These are phyloP conservation scores for Hippocampus comes DNA, from an alignment of 2,113 vertebrate species.

Conservation along the genomic window DNA sequence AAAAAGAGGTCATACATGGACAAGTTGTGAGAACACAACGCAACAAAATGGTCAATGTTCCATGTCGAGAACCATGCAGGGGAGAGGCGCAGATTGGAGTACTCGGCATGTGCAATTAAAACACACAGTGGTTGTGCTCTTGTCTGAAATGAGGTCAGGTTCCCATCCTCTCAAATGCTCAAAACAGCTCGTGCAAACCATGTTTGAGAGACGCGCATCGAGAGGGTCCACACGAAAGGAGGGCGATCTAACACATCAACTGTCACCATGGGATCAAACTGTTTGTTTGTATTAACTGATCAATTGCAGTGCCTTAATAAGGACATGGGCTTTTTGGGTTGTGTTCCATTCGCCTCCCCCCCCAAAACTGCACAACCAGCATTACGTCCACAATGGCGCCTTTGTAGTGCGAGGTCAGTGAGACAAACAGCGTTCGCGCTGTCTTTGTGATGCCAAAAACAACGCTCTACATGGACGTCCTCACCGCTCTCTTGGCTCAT, in stretches of 20 bases:
- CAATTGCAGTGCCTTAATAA: constrained; percentile 52
- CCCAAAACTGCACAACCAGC: constrained; percentile 59
- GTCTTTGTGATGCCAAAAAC: constrained; percentile 58
- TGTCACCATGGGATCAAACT: constrained; percentile 23
- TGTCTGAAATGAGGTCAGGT: constrained; percentile 60
- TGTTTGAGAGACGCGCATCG: constrained; percentile 2
- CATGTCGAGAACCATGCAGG: constrained; percentile 7
- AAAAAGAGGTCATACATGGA: neutral
- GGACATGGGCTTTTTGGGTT: constrained; percentile 36
- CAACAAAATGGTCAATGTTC: neutral
- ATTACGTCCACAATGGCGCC: constrained; percentile 49
- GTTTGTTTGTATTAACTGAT: constrained; percentile 53
- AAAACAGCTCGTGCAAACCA: neutral
- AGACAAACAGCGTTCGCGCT: constrained; percentile 48
- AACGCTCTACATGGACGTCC: constrained; percentile 14
- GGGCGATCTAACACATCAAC: constrained; percentile 34
- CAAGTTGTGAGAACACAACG: neutral
- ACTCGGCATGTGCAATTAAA: constrained; percentile 30
- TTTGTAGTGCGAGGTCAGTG: constrained; percentile 52
- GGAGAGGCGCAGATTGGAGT: constrained; percentile 25
- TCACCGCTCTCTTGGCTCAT: constrained; percentile 38
- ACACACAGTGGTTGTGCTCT: constrained; percentile 1
- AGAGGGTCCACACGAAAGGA: neutral
- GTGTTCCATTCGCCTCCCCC: constrained; percentile 18
- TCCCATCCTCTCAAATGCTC: constrained; percentile 28